Percentiles rank a stretch among this genome's conserved stretches.
phyloP scores from a whole-genome alignment of 2,888 invertebrate species.

The Rhaphigaster nebulosa region DNA sequence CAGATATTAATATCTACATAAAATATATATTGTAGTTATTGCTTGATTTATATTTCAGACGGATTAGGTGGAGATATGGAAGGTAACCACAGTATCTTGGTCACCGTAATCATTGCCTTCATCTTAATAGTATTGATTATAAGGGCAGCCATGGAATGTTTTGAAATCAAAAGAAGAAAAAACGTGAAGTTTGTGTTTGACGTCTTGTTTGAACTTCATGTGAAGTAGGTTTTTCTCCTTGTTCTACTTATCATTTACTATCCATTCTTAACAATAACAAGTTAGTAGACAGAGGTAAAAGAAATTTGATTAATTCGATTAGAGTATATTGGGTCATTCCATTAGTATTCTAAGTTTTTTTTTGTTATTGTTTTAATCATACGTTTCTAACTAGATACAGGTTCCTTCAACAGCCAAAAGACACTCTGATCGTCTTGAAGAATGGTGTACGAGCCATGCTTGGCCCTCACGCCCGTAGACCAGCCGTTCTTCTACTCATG shows the following conservation, averaged over 20 bases:
- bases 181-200: conserved; percentile 33
- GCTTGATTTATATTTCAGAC: background rate
- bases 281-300: background rate
- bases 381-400: background rate
- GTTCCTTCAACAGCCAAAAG: background rate
- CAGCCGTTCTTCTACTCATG: conserved; percentile 21
- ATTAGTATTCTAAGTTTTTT: background rate
- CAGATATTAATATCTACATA: too few species aligned
- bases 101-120: background rate
- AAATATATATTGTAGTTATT: too few species aligned
- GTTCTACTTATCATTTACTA: background rate
- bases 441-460: conserved; percentile 33
- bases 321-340: too few species aligned
- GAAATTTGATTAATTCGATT: background rate
- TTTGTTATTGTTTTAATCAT: too few species aligned
- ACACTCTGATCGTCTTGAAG: background rate
- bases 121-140: background rate
- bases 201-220: conserved; percentile 39
- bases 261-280: background rate
- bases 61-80: background rate
- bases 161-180: conserved; percentile 28
- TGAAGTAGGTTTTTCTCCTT: background rate
- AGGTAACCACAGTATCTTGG: background rate
- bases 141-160: background rate
- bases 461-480: background rate